Conservation (phyloP, 2,113 vertebrate genomes). For the Halcyon malimbica region DNA sequence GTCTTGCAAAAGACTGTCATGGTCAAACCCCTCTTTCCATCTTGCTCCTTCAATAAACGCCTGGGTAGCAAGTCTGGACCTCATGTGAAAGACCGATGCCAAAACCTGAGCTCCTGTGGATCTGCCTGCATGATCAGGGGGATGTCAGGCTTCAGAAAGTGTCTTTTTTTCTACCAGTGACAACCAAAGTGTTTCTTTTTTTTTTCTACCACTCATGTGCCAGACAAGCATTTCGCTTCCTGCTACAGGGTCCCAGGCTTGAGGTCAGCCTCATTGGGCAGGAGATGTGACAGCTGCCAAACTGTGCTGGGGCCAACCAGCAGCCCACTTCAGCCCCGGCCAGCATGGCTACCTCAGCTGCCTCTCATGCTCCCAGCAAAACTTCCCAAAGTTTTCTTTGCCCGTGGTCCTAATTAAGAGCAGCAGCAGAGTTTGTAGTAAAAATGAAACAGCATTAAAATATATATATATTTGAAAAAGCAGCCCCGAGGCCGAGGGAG, state of each 20-base stretch:
- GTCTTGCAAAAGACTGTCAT: not conserved
- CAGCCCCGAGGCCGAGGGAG: not conserved
- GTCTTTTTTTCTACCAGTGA: not conserved
- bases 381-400: not conserved
- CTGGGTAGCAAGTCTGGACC: not conserved
- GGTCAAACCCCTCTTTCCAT: not conserved
- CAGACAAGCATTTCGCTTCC: not conserved
- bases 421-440: not conserved
- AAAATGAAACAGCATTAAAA: not conserved
- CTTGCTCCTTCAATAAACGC: not conserved
- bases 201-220: conserved; percentile 15
- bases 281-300: conserved; percentile 24
- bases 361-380: not conserved
- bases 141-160: not conserved
- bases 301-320: accelerated
- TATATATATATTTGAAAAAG: not conserved
- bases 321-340: not conserved
- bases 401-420: not conserved
- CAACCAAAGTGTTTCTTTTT: not conserved
- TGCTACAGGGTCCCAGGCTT: conserved; percentile 11
- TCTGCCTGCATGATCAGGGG: not conserved
- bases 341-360: not conserved
- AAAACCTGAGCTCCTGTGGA: accelerated
- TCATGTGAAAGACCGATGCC: not conserved
- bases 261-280: not conserved